Base-by-base conservation (phyloP, 2,888 invertebrate genomes). In the Endomychus coccineus region DNA sequence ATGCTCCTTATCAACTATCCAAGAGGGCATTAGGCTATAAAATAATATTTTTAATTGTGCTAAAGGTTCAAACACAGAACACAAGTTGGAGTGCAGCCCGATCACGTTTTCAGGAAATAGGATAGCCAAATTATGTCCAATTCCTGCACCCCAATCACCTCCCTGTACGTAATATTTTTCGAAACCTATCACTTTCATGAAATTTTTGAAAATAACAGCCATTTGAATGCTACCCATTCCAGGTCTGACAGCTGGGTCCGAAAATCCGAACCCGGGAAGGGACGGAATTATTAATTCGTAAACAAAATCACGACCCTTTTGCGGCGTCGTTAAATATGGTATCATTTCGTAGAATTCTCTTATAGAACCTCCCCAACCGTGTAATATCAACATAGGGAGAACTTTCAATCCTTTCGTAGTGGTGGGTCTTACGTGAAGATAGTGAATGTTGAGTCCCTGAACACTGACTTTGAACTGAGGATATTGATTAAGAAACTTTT, bases 351-450 rank as follows among this genome's bases (percentile, higher is more conserved):
- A 82, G 63, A 89, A 90, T 66, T 92, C 91, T n/a, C 80, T 69
- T 2, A 89, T 73, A 0, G 85, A 86, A 1, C 90, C 88, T 0
- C 91, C 90, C 92, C 92, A 92, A 22, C 92, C 92, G 58, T 94
- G 91, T 10, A 85, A 64, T 29, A 92, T 50, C 2, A 87, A 62
- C 1, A 88, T 52, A 0, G 87, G 85, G 1, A 80, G 47, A 1
- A 77, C 71, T 50, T 71, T 49, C 5, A 50, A 10, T 6, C 40
- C 43, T 23, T 42, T 36, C 4, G 46, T 42, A 17, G 42, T 28
- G 22, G 32, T 38, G 1, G 78, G 77, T 59, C 77, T 78, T 1
- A 73, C 71, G 46, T 76, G 79, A n/a, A 61, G 22, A 58, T 77
- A 87, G 58, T 85, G 84, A 43, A 85, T 70, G 44, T 78, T 67